Conservation (phyloP, 2,113 vertebrate species). For the Laticauda colubrina region DNA sequence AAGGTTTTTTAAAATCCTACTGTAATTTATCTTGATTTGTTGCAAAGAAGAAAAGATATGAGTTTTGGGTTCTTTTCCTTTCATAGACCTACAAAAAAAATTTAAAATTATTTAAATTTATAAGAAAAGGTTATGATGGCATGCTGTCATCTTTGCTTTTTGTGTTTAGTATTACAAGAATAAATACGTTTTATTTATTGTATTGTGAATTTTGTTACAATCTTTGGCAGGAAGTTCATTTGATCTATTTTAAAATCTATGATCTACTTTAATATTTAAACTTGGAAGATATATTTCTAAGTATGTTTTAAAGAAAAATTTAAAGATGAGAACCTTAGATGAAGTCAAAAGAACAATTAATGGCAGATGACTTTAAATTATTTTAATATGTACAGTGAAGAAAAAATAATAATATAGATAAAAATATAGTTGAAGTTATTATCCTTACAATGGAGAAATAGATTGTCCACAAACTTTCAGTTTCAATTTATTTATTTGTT, state of each 20-base stretch:
- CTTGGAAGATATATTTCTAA: no score
- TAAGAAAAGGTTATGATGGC: slow-evolving; percentile 32
- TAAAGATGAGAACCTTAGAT: not conserved
- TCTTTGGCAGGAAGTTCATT: no score
- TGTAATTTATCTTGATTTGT: slow-evolving; percentile 19
- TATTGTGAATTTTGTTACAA: no score
- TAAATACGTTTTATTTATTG: no score
- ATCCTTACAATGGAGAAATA: not conserved
- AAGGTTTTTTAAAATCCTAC: slow-evolving; percentile 20
- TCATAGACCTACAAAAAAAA: slow-evolving; percentile 34
- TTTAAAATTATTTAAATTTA: slow-evolving; percentile 38
- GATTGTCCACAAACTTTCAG: not conserved
- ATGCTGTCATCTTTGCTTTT: slow-evolving; percentile 20
- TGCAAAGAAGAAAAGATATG: slow-evolving; percentile 15
- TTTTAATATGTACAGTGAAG: not conserved
- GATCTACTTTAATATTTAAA: not conserved
- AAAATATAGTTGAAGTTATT: not conserved
- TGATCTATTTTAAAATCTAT: no score
- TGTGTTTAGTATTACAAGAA: not conserved
- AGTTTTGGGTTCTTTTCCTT: not conserved
- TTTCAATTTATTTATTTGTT: not conserved
- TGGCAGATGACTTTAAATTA: not conserved
- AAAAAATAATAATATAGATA: not conserved
- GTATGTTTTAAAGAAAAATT: no score
- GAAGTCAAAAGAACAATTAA: not conserved